phyloP scores from a whole-genome alignment of 2,888 invertebrate genomes.

The Horisme vitalbata region DNA sequence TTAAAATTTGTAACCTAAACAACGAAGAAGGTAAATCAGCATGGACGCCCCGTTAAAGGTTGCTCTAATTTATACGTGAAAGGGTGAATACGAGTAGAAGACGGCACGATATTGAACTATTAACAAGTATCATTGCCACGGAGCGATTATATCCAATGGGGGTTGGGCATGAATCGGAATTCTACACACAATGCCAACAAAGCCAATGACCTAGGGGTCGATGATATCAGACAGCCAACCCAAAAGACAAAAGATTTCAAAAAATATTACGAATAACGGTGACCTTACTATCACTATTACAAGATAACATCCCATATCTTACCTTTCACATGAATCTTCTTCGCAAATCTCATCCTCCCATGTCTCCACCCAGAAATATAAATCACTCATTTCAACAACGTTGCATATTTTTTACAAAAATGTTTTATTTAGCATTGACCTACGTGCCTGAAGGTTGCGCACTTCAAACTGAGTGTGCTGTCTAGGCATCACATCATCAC shows the following conservation, averaged over 20 bases:
- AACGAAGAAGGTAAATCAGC: not conserved
- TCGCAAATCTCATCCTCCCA: slow-evolving; percentile 31
- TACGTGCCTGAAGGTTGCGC: slow-evolving; percentile 40
- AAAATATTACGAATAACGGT: no score
- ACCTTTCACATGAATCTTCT: slow-evolving; percentile 33
- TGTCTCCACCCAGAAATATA: slow-evolving; percentile 26
- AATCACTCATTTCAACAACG: slow-evolving; percentile 18
- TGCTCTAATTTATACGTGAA: slow-evolving; percentile 5
- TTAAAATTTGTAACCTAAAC: no score
- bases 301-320: no score
- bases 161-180: not conserved
- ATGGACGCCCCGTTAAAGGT: not conserved
- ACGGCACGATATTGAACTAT: slow-evolving; percentile 9
- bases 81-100: slow-evolving; percentile 9
- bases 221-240: not conserved
- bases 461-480: slow-evolving; percentile 33
- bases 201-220: slow-evolving; percentile 8
- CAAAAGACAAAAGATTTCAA: not conserved
- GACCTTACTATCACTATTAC: no score
- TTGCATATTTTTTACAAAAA: not conserved
- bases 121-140: slow-evolving; percentile 1
- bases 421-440: not conserved
- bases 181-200: not conserved
- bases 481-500: slow-evolving; percentile 35
- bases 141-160: slow-evolving; percentile 1